These are phyloP conservation scores for Epistrophella euchroma DNA, from an alignment of 2,888 invertebrate species.

Conservation along the genomic window DNA sequence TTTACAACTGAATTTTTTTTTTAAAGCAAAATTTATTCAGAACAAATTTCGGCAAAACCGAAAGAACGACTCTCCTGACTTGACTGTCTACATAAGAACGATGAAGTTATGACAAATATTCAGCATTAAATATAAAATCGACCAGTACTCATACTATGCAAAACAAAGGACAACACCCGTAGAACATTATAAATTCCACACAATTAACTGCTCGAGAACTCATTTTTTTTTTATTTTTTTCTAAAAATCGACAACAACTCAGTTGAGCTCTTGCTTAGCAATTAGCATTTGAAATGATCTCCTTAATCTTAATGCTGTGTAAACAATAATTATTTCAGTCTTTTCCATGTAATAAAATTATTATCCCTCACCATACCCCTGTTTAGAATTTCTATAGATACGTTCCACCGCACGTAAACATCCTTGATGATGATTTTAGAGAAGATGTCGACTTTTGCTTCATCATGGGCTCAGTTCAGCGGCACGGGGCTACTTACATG, in stretches of 20 bases:
- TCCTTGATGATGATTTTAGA: constrained; percentile 33
- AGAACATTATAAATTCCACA: constrained; percentile 43
- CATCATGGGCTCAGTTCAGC: constrained; percentile 10
- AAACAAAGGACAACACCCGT: constrained; percentile 2
- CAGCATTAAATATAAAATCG: neutral
- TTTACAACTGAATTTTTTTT: too few relatives aligned
- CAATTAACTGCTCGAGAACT: constrained; percentile 53
- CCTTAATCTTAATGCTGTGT: constrained; percentile 74
- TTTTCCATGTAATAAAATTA: constrained; percentile 71
- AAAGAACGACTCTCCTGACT: neutral
- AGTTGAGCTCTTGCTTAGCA: constrained; percentile 45
- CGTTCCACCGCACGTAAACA: constrained; percentile 4
- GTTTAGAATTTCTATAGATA: neutral
- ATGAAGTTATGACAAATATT: neutral
- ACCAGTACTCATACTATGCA: neutral
- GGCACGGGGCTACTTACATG: constrained; percentile 20
- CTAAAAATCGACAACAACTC: constrained; percentile 18
- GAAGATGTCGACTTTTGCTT: constrained; percentile 43
- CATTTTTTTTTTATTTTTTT: neutral
- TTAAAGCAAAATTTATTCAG: too few relatives aligned
- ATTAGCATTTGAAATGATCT: constrained; percentile 66
- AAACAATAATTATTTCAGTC: constrained; percentile 73
- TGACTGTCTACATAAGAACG: neutral
- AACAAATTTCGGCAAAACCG: neutral
- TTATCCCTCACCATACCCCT: constrained; percentile 39